A percentile compares a stretch with the other conserved stretches of the same genome.
Evolutionary conservation across 2,797 vertebrate species (phyloP).

Genomic region (Enteromius anoplus): DNA sequence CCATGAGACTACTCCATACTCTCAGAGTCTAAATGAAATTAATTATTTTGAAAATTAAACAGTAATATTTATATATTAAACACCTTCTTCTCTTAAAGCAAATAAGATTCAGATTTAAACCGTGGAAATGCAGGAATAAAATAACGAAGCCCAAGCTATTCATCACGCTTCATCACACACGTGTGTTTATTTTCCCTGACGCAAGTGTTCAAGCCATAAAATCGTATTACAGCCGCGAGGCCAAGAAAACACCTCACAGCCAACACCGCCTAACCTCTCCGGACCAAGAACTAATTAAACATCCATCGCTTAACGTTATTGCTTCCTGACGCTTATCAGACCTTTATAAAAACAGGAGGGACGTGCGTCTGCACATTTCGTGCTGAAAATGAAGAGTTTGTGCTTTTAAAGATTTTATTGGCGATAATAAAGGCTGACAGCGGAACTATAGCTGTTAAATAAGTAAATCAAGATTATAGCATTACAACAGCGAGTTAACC

Average conservation of each 20-base stretch:
- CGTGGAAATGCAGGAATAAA: neutral
- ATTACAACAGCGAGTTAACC: slow-evolving; percentile 56
- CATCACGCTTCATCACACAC: slow-evolving; percentile 9
- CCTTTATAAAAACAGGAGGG: slow-evolving; percentile 17
- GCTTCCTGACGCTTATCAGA: slow-evolving; percentile 47
- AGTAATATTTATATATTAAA: neutral
- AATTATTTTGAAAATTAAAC: neutral
- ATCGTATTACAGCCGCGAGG: slow-evolving; percentile 22
- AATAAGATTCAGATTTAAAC: neutral
- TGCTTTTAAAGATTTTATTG: slow-evolving; percentile 21
- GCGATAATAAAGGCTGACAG: slow-evolving; percentile 17
- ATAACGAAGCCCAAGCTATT: neutral
- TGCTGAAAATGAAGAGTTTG: neutral
- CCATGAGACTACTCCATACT: slow-evolving; percentile 33
- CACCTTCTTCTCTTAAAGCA: neutral
- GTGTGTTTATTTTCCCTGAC: slow-evolving; percentile 48
- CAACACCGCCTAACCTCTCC: neutral
- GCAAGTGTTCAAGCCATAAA: slow-evolving; percentile 42
- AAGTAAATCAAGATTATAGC: slow-evolving; percentile 11
- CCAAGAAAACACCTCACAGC: slow-evolving; percentile 33
- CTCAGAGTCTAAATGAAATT: slow-evolving; percentile 3
- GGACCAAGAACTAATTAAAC: slow-evolving; percentile 50
- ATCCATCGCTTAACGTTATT: slow-evolving; percentile 46
- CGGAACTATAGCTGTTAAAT: slow-evolving; percentile 18
- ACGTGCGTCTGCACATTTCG: slow-evolving; percentile 12